phyloP scores from a whole-genome alignment of 2,888 invertebrate species.

The Philereme transversata region DNA sequence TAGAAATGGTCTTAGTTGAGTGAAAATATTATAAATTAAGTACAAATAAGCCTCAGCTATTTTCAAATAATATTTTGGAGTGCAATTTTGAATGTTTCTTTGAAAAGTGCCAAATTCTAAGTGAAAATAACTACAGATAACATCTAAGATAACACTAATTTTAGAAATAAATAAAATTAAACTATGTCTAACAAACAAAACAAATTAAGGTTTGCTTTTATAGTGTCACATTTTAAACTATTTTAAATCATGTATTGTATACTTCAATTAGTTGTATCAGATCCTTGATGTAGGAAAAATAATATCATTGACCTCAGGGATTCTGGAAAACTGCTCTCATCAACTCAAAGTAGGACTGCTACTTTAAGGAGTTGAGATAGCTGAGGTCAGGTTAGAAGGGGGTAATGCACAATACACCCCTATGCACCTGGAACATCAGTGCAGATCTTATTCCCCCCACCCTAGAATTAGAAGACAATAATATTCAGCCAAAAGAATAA shows the following conservation, averaged over 20 bases:
- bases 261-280: too few relatives aligned
- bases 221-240: slow-evolving; percentile 5
- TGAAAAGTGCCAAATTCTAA: slow-evolving; percentile 32
- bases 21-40: slow-evolving; percentile 55
- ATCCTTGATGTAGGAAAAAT: too few relatives aligned
- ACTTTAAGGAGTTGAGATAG: too few relatives aligned
- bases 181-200: slow-evolving; percentile 43
- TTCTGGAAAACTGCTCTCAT: too few relatives aligned
- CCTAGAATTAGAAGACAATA: neutral
- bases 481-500: neutral
- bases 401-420: too few relatives aligned
- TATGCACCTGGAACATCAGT: too few relatives aligned
- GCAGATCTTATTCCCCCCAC: too few relatives aligned
- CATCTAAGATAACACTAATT: slow-evolving; percentile 38
- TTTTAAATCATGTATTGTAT: too few relatives aligned
- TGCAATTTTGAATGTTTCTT: slow-evolving; percentile 20
- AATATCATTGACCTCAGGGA: too few relatives aligned
- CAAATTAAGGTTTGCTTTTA: slow-evolving; percentile 20
- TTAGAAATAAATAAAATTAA: slow-evolving; percentile 51
- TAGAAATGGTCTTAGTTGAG: slow-evolving; percentile 43
- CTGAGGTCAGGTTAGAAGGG: too few relatives aligned
- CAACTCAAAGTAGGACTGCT: too few relatives aligned
- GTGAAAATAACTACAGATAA: slow-evolving; percentile 29
- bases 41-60: slow-evolving; percentile 42
- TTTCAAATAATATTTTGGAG: slow-evolving; percentile 1